A percentile compares a stretch with the other conserved stretches of the same genome.
phyloP scores from a whole-genome alignment of 2,888 invertebrate species.

The Nesidiocoris tenuis region DNA sequence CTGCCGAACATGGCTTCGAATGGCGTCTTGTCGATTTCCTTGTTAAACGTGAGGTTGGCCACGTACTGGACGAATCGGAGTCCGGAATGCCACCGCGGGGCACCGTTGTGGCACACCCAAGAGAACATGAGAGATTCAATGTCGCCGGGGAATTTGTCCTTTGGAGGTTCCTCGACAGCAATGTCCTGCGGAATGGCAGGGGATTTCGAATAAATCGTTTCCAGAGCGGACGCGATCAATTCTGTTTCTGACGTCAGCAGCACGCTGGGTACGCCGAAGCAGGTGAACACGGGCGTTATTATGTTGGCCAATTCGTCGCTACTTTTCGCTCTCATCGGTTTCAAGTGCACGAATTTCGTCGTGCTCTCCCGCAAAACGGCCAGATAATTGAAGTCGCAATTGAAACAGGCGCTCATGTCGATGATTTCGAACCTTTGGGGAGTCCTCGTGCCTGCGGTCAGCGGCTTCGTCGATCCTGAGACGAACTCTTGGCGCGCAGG shows the following conservation, averaged over 20 bases:
- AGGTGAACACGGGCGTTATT: slow-evolving; percentile 13
- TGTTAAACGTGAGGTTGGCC: slow-evolving; percentile 31
- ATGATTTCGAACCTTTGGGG: slow-evolving; percentile 27
- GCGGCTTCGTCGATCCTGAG: slow-evolving; percentile 17
- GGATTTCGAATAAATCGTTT: neutral
- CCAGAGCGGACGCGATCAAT: slow-evolving; percentile 7
- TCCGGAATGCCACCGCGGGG: slow-evolving; percentile 5
- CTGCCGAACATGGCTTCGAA: slow-evolving; percentile 41
- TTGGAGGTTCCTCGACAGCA: neutral
- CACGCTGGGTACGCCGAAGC: slow-evolving; percentile 31
- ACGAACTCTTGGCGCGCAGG: neutral
- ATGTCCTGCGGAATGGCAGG: neutral
- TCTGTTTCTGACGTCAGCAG: slow-evolving; percentile 5
- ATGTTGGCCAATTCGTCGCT: slow-evolving; percentile 12
- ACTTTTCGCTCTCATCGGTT: slow-evolving; percentile 7
- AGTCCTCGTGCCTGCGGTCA: slow-evolving; percentile 16
- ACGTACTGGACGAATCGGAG: slow-evolving; percentile 39
- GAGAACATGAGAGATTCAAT: slow-evolving; percentile 23
- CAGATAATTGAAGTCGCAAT: slow-evolving; percentile 30
- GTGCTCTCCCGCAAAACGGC: slow-evolving; percentile 25
- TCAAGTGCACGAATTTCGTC: slow-evolving; percentile 37
- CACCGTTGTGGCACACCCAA: slow-evolving; percentile 21
- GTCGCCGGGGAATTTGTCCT: slow-evolving; percentile 15
- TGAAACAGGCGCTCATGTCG: slow-evolving; percentile 20
- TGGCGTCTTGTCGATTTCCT: slow-evolving; percentile 36